phyloP scores from a whole-genome alignment of 2,888 invertebrate genomes.

The Drosophila formosana region DNA sequence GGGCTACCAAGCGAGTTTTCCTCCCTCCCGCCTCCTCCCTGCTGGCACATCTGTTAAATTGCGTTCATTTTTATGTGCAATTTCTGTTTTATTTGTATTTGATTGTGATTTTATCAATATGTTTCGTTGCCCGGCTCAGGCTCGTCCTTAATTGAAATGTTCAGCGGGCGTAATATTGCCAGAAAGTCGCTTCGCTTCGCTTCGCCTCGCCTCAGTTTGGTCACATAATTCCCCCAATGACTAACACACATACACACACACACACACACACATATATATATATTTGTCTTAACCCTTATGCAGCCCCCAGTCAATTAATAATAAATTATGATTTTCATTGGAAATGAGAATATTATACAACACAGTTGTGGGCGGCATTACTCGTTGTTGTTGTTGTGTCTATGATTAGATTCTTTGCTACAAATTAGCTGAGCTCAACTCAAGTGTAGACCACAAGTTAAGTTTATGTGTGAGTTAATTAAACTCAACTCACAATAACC shows the following conservation, averaged over 20 bases:
- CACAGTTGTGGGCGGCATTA: conserved; percentile 16
- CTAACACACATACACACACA: conserved; percentile 6
- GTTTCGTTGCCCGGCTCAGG: conserved; percentile 46
- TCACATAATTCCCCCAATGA: conserved; percentile 35
- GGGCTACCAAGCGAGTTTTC: conserved; percentile 10
- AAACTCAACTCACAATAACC: conserved; percentile 18
- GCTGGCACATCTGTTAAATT: conserved; percentile 54
- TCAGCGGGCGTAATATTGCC: conserved; percentile 52
- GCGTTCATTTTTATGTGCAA: conserved; percentile 77
- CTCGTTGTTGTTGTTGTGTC: conserved; percentile 6
- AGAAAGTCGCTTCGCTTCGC: conserved; percentile 40
- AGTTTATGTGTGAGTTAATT: conserved; percentile 38
- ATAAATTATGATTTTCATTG: conserved; percentile 74
- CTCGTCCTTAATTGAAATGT: conserved; percentile 73
- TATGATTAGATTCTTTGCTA: conserved; percentile 42
- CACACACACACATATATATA: neutral
- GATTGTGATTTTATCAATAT: conserved; percentile 79
- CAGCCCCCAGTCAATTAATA: conserved; percentile 66
- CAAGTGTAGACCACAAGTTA: conserved; percentile 20
- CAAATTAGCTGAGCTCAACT: conserved; percentile 7
- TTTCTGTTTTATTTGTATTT: conserved; percentile 76
- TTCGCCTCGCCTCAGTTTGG: conserved; percentile 20
- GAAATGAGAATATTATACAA: conserved; percentile 51
- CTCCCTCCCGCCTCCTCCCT: neutral
- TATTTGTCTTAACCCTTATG: conserved; percentile 21